Percentiles rank a stretch among this genome's conserved stretches.
Evolutionary conservation across 1,140 invertebrate species (phyloP).

Genomic region (Pogonomyrmex barbatus): DNA sequence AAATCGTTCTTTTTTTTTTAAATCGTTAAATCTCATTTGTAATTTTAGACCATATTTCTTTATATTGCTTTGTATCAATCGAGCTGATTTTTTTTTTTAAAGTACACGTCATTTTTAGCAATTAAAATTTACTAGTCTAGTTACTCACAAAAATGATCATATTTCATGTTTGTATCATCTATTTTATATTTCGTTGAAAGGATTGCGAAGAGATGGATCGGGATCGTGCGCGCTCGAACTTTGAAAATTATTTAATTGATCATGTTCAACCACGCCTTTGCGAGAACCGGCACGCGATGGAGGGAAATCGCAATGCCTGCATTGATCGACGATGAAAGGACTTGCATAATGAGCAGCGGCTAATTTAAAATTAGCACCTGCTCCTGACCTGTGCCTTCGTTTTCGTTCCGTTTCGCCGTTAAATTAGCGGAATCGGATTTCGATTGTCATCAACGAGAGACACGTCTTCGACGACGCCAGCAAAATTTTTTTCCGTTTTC

Average conservation of each 20-base stretch:
- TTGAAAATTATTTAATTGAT: conserved; percentile 29
- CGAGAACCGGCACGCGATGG: conserved; percentile 12
- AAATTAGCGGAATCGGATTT: conserved; percentile 48
- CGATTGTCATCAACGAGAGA: conserved; percentile 31
- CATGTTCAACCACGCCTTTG: conserved; percentile 22
- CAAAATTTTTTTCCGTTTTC: not conserved
- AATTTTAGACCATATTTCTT: too few relatives aligned
- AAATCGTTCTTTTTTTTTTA: too few relatives aligned
- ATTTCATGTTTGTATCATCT: not conserved
- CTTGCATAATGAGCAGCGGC: conserved; percentile 59
- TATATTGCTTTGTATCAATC: too few relatives aligned
- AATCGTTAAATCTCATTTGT: too few relatives aligned
- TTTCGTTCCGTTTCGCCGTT: conserved; percentile 35
- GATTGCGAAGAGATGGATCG: not conserved
- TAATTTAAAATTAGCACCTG: conserved; percentile 67
- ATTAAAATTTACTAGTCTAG: not conserved
- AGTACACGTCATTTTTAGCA: not conserved
- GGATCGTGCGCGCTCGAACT: not conserved
- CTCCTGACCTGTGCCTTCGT: conserved; percentile 63
- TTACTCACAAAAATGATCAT: not conserved
- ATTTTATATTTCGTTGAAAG: not conserved
- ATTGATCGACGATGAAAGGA: conserved; percentile 34
- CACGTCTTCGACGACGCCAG: not conserved
- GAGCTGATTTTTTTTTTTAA: too few relatives aligned
- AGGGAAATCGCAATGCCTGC: conserved; percentile 12